Percentiles rank a stretch among this genome's conserved stretches.
phyloP scores from a whole-genome alignment of 2,797 vertebrate genomes.

The Cirrhinus mrigala region DNA sequence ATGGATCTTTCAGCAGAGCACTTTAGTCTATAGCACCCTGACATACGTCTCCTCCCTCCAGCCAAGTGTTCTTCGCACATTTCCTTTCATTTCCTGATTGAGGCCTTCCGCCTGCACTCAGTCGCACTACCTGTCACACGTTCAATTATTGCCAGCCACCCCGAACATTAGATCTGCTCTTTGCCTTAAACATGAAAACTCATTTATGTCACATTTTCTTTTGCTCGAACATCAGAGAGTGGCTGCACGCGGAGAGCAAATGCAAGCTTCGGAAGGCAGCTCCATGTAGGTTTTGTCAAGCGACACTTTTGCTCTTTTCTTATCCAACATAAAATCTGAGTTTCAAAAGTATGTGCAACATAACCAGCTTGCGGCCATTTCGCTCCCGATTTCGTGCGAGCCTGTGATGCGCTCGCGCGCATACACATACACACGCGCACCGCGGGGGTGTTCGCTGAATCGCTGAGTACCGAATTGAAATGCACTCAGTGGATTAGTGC shows the following conservation, averaged over 20 bases:
- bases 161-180: conserved; percentile 42
- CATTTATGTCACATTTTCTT: conserved; percentile 40
- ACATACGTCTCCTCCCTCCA: conserved; percentile 47
- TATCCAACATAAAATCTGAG: conserved; percentile 34
- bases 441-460: conserved; percentile 62
- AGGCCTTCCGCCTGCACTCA: conserved; percentile 41
- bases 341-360: conserved; percentile 50
- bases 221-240: neutral
- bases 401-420: conserved; percentile 24
- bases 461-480: conserved; percentile 64
- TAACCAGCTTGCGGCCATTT: conserved; percentile 58
- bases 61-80: conserved; percentile 30
- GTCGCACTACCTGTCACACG: conserved; percentile 41
- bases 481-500: conserved; percentile 64
- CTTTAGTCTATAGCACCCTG: conserved; percentile 42
- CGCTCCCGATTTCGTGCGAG: conserved; percentile 54
- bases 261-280: conserved; percentile 2
- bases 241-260: conserved; percentile 1
- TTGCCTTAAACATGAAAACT: conserved; percentile 33
- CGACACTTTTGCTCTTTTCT: conserved; percentile 18
- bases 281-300: conserved; percentile 23
- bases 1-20: conserved; percentile 47
- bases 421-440: conserved; percentile 41
- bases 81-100: conserved; percentile 42
- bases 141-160: conserved; percentile 43